A percentile compares a stretch with the other conserved stretches of the same genome.
Evolutionary conservation across 2,797 vertebrate genomes (phyloP).

Genomic region (Coendou prehensilis): DNA sequence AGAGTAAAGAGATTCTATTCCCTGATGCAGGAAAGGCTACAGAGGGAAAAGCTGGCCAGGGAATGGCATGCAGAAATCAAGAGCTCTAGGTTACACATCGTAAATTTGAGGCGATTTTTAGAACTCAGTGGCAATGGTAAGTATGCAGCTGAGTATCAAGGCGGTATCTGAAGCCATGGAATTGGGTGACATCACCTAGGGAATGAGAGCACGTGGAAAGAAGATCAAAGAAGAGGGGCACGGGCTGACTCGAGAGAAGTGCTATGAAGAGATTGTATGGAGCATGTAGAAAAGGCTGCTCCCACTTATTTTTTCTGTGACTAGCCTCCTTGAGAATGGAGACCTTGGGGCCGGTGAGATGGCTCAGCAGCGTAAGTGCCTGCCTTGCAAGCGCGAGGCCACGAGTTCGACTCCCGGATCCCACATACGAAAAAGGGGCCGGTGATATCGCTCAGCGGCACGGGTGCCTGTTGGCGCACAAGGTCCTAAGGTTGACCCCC

Average conservation of each 20-base stretch:
- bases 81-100: background rate
- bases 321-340: slow-evolving; percentile 13
- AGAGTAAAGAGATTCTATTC: background rate
- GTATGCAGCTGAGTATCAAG: background rate
- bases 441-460: too few species aligned
- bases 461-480: too few species aligned
- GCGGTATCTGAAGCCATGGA: background rate
- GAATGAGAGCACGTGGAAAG: background rate
- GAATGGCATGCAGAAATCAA: background rate
- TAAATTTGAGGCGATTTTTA: background rate
- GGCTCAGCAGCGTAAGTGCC: too few species aligned
- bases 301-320: background rate
- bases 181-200: background rate
- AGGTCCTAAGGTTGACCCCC: too few species aligned
- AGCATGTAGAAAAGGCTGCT: background rate
- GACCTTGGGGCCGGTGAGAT: too few species aligned
- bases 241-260: background rate
- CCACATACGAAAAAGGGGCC: too few species aligned
- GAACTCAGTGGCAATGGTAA: background rate
- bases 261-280: background rate
- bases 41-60: background rate
- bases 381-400: too few species aligned
- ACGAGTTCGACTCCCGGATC: too few species aligned
- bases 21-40: background rate
- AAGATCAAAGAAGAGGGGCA: background rate